Percentiles rank a stretch among this genome's conserved stretches.
Conservation (phyloP, 2,113 vertebrate species). For the Podarcis raffonei region DNA sequence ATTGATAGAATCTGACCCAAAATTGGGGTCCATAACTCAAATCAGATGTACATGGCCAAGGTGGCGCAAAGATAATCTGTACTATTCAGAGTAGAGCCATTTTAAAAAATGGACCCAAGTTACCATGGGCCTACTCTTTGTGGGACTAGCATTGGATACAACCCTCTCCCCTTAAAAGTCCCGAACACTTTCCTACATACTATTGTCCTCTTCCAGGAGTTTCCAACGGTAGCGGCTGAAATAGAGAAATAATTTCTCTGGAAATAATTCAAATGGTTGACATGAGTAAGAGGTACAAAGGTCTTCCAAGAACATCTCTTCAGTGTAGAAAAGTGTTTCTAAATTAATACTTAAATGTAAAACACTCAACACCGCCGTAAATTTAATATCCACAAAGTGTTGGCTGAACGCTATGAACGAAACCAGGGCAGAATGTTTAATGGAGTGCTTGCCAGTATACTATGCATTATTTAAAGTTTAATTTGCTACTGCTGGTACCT, state of each 20-base stretch:
- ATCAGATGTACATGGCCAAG: constrained; percentile 9
- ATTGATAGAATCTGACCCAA: neutral
- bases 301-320: constrained; percentile 26
- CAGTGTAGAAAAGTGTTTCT: constrained; percentile 11
- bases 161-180: neutral
- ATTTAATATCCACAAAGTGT: constrained; percentile 11
- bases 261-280: neutral
- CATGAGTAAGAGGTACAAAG: constrained; percentile 4
- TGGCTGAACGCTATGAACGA: neutral
- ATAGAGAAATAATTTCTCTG: constrained; percentile 24
- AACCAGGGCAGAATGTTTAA: neutral
- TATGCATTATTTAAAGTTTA: neutral
- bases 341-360: constrained; percentile 36
- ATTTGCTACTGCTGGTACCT: neutral
- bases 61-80: neutral
- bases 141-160: no score
- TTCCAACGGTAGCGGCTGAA: neutral
- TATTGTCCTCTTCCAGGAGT: neutral
- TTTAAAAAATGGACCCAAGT: no score
- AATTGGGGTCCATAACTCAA: no score
- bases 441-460: neutral
- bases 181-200: constrained; percentile 17
- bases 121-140: no score
- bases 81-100: no score
- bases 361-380: neutral